These are phyloP conservation scores for Actinernus sp. DNA, from an alignment of 92 coral and sea anemone genomes.

Conservation along the genomic window DNA sequence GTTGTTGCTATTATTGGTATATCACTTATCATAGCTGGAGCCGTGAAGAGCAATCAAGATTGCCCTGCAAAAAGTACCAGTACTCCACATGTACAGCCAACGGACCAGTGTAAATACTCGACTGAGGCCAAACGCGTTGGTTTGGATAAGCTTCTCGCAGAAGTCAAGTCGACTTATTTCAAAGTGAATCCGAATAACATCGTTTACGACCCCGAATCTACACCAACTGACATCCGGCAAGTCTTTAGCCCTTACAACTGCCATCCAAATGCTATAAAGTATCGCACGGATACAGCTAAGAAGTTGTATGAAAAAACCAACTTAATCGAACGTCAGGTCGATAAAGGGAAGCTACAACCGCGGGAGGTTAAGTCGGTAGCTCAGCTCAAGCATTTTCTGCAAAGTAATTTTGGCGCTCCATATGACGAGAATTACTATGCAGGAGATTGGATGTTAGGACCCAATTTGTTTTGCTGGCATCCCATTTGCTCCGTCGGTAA, in stretches of 20 bases:
- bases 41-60: slow-evolving; percentile 4
- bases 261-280: slow-evolving; percentile 81
- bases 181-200: slow-evolving; percentile 78
- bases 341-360: slow-evolving; percentile 67
- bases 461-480: slow-evolving; percentile 91
- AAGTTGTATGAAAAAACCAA: slow-evolving; percentile 46
- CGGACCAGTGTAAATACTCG: slow-evolving; percentile 49
- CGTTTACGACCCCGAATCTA: slow-evolving; percentile 71
- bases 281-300: slow-evolving; percentile 75
- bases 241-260: slow-evolving; percentile 92
- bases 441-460: slow-evolving; percentile 98
- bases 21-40: slow-evolving; percentile 65
- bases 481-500: slow-evolving; percentile 83
- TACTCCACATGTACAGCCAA: slow-evolving; percentile 5
- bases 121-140: slow-evolving; percentile 76
- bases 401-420: slow-evolving; percentile 92
- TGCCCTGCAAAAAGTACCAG: not conserved
- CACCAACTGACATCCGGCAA: slow-evolving; percentile 39
- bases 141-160: slow-evolving; percentile 56
- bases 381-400: slow-evolving; percentile 86
- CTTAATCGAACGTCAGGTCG: slow-evolving; percentile 14
- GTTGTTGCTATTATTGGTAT: slow-evolving; percentile 68
- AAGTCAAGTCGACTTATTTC: slow-evolving; percentile 77
- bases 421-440: slow-evolving; percentile 98
- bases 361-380: slow-evolving; percentile 87